Evolutionary conservation across 2,113 vertebrate species (phyloP), one percentile per base, ranked within the genome.

Genomic region (Delphinapterus leucas): DNA sequence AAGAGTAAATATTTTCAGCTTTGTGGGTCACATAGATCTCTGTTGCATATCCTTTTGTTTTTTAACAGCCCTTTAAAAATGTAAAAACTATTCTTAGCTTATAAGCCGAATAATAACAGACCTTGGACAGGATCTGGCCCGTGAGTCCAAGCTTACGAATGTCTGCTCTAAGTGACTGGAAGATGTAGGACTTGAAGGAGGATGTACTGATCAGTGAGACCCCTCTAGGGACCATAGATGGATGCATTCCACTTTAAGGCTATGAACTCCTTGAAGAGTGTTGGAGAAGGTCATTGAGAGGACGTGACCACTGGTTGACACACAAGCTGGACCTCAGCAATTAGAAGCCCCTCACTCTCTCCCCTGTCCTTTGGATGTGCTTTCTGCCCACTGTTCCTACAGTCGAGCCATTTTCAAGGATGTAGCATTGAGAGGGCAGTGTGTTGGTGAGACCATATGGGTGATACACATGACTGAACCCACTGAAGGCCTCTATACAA

Each of bases 1-100:
- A 21, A 38, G 18, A 67, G 15, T n/a, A 95, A 61, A 67, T 47
- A 53, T 73, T 67, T 83, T 87, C 74, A 93, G 77, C 6, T 87
- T 63, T 60, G 21, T 31, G 25, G 38, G 15, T 7, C 70, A 33
- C 15, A 14, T 41, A 38, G 28, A 28, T 87, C 41, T 67, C 44
- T 71, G 14, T 11, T n/a, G 13, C 68, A n/a, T 53, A 26, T 14
- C 14, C 76, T 26, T 55, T 14, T 44, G 12, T 68, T 68, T 31
- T 68, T 55, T 14, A 55, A 47, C 6, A 89, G 65, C 7, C 1
- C 13, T 63, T 89, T 61, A 53, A 80, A 90, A 90, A 74, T 70
- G 8, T 88, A 68, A 91, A 92, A 83, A 33, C 31, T 3, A 13
- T 71, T 74, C 81, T 82, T 70, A 38, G 65, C 31, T 71, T 73